Evolutionary conservation across 2,113 vertebrate species (phyloP), one percentile per base, ranked within the genome.

Genomic region (Quiscalus mexicanus): DNA sequence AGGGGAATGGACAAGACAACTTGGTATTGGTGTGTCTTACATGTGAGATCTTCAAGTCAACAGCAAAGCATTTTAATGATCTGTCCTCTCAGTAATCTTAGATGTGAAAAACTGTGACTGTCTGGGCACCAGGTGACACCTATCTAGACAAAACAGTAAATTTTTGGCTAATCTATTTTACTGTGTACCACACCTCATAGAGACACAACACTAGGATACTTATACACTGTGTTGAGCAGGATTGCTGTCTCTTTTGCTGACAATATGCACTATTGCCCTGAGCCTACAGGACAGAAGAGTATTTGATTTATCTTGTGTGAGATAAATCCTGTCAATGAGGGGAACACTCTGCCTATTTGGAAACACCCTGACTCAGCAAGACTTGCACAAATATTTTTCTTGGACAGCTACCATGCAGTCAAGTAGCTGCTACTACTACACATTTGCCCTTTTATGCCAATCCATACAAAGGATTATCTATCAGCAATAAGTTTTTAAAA

Each of bases 291-390:
- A n/a, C 41, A 71, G 37, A 16, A 15, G 60, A 49, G 33, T 63
- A 44, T 56, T 74, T 50, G 31, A 69, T 90, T 94, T 89, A 53
- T 53, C 31, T 87, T 84, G 53, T 17, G 15, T 30, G 81, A 93
- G 81, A 79, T 58, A 94, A 93, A 91, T 76, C 10, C 37, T 62
- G 55, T 92, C 87, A 92, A 89, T 68, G 70, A 78, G 84, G 95
- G 28, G 53, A 78, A 87, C n/a, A 58, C 25, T 17, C 22, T 84
- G 67, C 78, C 62, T 90, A 20, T 95, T 93, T 63, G 56, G 50
- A 96, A 95, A 70, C 75, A 93, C 18, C 30, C 92, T 96, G 95
- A 96, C 75, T 95, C 90, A 94, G 94, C 70, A 94, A 87, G 91
- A 44, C 62, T 77, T 81, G 55, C 44, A 88, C 21, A 96, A 95